Percentiles rank a stretch among this genome's conserved stretches.
Conservation (phyloP, 2,113 vertebrate genomes). For the Catagonus wagneri region DNA sequence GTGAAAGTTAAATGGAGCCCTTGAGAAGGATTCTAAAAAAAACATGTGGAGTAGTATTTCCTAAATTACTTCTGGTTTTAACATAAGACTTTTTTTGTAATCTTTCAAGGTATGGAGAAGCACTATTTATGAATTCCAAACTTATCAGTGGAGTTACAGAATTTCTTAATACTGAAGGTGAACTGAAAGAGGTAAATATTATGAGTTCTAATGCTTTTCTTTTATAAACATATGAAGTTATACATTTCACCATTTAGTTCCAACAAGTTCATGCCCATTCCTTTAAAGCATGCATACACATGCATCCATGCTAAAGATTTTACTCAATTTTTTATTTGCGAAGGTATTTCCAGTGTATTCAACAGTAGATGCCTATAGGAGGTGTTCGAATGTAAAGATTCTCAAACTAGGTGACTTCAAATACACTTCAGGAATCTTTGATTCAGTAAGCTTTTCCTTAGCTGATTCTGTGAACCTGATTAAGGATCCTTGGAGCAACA, state of each 20-base stretch:
- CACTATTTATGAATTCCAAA: conserved; percentile 98
- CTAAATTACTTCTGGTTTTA: conserved; percentile 43
- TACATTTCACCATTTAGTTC: not conserved
- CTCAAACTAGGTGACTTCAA: not conserved
- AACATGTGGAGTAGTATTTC: not conserved
- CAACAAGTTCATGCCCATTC: not conserved
- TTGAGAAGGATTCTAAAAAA: not conserved
- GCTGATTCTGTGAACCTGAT: not conserved
- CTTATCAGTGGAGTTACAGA: conserved; percentile 98
- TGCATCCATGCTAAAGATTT: not conserved
- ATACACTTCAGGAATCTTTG: not conserved
- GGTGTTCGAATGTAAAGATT: not conserved
- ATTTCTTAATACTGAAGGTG: conserved; percentile 96
- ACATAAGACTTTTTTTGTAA: conserved; percentile 51
- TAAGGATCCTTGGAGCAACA: not conserved
- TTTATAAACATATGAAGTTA: conserved; percentile 11
- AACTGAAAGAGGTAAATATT: conserved; percentile 94
- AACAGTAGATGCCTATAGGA: not conserved
- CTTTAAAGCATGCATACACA: not conserved
- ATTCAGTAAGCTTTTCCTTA: not conserved
- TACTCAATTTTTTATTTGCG: not conserved
- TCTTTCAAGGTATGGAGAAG: conserved; percentile 95
- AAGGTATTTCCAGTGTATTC: not conserved
- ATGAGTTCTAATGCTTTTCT: not conserved
- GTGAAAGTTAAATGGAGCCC: not conserved